phyloP scores from a whole-genome alignment of 2,888 invertebrate species.

The Omphaloscelis lunosa region DNA sequence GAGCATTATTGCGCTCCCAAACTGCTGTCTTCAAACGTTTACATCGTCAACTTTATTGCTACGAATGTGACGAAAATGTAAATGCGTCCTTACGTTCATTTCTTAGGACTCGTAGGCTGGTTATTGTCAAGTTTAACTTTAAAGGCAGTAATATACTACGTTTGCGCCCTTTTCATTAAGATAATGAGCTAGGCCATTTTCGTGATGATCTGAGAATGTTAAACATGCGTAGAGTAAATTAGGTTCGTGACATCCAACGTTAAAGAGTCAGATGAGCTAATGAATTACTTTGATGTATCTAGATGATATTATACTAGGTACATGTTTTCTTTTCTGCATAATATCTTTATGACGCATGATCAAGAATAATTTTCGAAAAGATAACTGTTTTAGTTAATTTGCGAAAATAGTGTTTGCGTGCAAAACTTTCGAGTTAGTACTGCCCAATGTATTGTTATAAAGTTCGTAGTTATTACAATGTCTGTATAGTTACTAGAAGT shows the following conservation, averaged over 20 bases:
- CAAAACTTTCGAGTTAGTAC: background rate
- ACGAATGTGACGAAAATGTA: conserved; percentile 85
- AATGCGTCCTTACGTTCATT: conserved; percentile 75
- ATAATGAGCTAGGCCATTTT: conserved; percentile 51
- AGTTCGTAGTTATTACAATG: conserved; percentile 26
- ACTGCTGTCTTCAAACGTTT: conserved; percentile 81
- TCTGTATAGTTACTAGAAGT: conserved; percentile 25
- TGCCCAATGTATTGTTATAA: conserved; percentile 6
- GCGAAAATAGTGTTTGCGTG: background rate
- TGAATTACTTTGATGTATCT: conserved; percentile 15
- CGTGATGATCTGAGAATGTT: conserved; percentile 35
- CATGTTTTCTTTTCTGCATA: background rate
- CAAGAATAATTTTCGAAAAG: background rate
- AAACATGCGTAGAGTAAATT: conserved; percentile 21
- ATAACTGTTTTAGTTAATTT: background rate
- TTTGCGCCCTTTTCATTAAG: conserved; percentile 52
- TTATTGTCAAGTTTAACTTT: conserved; percentile 73
- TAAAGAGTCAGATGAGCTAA: background rate
- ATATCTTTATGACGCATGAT: background rate
- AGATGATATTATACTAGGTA: background rate
- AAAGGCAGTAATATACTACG: conserved; percentile 69
- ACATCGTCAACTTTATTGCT: conserved; percentile 82
- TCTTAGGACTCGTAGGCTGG: conserved; percentile 72
- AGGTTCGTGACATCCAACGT: conserved; percentile 8
- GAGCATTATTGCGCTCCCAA: conserved; percentile 81